Base-by-base conservation (phyloP, 2,888 invertebrate species). In the Spilosoma lubricipeda region DNA sequence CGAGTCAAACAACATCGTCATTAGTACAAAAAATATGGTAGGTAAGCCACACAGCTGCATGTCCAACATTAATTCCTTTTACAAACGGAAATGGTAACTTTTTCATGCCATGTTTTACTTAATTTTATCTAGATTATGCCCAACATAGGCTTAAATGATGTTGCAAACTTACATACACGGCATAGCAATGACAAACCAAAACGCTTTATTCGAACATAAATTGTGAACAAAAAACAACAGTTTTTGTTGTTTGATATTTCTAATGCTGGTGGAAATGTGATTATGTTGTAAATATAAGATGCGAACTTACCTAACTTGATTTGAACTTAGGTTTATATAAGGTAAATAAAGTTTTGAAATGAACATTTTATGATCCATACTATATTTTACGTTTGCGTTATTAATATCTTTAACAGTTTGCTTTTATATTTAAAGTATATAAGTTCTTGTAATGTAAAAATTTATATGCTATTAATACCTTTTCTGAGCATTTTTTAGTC, bases 1-100 rank as follows among this genome's bases (percentile, higher is more conserved):
- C 70, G 72, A 77, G 71, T 75, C 77, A 72, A 77, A 52, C 76
- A 77, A 80, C 72, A 77, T 71, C 85, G 83, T 80, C 85, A 81
- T 83, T 42, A 70, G 69, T 69, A 74, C 81, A 84, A 83, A 84
- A 81, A 82, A 77, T 71, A 64, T 72, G 33, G 68, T 56, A 76
- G 75, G 69, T 77, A 77, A 73, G 33, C 74, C 59, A 59, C 45
- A 67, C 67, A 66, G 30, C 64, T 73, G 63, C 45, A 65, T n/a
- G 52, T 63, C 74, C 68, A 73, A 69, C 66, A 59, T 73, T 74
- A 74, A 66, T 56, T 56, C 73, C 80, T 77, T 74, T 71, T 77
- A 72, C 15, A 75, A 75, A 80, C 75, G 66, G 71, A 70, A 77
- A 77, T 67, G 48, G 63, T 68, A 70, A 73, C 72, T 75, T 76